These are phyloP conservation scores for Argya squamiceps DNA, from an alignment of 2,797 vertebrate species.

Conservation along the genomic window DNA sequence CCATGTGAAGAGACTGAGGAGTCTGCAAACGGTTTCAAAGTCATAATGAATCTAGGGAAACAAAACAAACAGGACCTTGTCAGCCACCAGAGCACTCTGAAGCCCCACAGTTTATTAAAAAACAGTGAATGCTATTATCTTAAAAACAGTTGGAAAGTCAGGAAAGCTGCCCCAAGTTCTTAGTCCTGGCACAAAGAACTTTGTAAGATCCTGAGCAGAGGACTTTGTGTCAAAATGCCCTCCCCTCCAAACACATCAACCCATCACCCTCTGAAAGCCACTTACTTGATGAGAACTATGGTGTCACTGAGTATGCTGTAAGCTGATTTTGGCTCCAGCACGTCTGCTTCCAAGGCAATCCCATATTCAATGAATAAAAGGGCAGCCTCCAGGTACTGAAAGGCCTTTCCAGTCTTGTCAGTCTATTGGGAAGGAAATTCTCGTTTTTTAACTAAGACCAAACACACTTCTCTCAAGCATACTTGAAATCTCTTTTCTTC, in stretches of 20 bases:
- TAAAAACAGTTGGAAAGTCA: neutral
- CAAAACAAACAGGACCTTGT: neutral
- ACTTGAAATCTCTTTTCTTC: neutral
- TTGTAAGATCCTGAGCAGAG: neutral
- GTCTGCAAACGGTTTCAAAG: constrained; percentile 84
- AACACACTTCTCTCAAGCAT: neutral
- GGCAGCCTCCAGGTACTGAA: constrained; percentile 90
- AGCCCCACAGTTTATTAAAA: neutral
- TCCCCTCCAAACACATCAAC: neutral
- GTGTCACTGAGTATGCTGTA: constrained; percentile 90
- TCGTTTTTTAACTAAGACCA: neutral
- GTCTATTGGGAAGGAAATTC: constrained; percentile 70
- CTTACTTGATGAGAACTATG: constrained; percentile 90
- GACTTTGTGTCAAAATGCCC: neutral
- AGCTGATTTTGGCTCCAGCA: constrained; percentile 83
- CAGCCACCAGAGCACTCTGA: neutral
- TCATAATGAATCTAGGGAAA: constrained; percentile 84
- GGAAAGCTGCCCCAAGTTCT: neutral
- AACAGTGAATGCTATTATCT: neutral
- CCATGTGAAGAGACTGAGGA: constrained; percentile 77
- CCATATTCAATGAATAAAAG: constrained; percentile 91
- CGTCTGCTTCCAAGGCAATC: constrained; percentile 87
- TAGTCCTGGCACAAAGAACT: neutral
- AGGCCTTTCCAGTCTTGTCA: constrained; percentile 87
- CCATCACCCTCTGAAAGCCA: neutral